Evolutionary conservation across 2,113 vertebrate species (phyloP).

Genomic region (Eonycteris spelaea): DNA sequence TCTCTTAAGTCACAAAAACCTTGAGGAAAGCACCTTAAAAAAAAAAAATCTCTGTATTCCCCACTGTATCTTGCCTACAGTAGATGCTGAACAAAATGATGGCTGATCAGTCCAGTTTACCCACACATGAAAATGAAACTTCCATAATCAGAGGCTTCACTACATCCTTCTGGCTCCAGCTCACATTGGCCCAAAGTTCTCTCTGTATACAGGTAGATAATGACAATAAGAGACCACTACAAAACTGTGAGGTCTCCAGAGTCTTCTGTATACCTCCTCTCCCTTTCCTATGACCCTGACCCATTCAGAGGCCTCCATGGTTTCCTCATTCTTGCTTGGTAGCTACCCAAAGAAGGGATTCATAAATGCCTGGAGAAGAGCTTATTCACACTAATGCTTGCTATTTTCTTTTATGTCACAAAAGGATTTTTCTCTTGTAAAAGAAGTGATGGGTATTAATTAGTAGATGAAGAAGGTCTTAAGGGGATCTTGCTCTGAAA

Average conservation of each 20-base stretch:
- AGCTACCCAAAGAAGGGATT: neutral
- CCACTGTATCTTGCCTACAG: neutral
- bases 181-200: neutral
- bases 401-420: neutral
- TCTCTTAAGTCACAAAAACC: neutral
- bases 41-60: neutral
- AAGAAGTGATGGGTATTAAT: neutral
- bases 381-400: neutral
- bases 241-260: neutral
- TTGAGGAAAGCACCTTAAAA: neutral
- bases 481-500: neutral
- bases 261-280: neutral
- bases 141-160: neutral
- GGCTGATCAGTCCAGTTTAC: neutral
- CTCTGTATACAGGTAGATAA: neutral
- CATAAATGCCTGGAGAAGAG: neutral
- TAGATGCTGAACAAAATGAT: neutral
- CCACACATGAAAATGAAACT: neutral
- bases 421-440: neutral
- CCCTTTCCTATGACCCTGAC: neutral
- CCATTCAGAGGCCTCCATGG: neutral
- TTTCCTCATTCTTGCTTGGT: neutral
- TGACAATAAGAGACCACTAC: neutral
- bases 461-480: neutral
- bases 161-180: neutral